phyloP scores from a whole-genome alignment of 2,113 vertebrate genomes.

The cattle (Bos taurus) region DNA sequence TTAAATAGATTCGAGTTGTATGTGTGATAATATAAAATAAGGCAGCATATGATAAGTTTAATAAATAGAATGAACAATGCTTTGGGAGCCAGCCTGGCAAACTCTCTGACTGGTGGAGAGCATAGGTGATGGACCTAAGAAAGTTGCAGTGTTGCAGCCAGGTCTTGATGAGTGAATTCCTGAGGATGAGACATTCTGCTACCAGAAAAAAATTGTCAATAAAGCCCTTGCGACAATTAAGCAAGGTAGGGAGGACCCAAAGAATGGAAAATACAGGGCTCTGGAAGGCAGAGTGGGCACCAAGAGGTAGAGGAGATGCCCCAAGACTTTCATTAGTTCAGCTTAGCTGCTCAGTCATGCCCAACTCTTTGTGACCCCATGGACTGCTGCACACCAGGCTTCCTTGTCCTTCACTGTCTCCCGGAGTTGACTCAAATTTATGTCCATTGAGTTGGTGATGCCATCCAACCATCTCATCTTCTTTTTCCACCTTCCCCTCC shows the following conservation, averaged over 20 bases:
- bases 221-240: neutral
- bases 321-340: neutral
- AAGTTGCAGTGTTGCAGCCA: rapidly evolving
- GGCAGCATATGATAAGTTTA: neutral
- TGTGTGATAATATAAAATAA: neutral
- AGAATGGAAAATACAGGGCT: neutral
- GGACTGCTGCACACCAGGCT: neutral
- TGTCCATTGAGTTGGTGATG: neutral
- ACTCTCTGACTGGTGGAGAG: neutral
- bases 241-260: neutral
- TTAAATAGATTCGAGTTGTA: neutral
- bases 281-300: neutral
- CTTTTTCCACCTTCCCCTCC: neutral
- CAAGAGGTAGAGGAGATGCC: neutral
- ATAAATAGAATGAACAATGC: neutral
- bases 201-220: neutral
- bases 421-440: neutral
- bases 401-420: neutral
- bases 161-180: neutral
- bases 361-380: rapidly evolving
- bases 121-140: rapidly evolving
- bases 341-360: neutral
- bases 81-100: too few species aligned
- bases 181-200: neutral
- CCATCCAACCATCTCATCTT: neutral